Percentiles rank a stretch among this genome's conserved stretches.
These are phyloP conservation scores for Xiphophorus maculatus DNA, from an alignment of 2,113 vertebrate species.

Conservation along the genomic window DNA sequence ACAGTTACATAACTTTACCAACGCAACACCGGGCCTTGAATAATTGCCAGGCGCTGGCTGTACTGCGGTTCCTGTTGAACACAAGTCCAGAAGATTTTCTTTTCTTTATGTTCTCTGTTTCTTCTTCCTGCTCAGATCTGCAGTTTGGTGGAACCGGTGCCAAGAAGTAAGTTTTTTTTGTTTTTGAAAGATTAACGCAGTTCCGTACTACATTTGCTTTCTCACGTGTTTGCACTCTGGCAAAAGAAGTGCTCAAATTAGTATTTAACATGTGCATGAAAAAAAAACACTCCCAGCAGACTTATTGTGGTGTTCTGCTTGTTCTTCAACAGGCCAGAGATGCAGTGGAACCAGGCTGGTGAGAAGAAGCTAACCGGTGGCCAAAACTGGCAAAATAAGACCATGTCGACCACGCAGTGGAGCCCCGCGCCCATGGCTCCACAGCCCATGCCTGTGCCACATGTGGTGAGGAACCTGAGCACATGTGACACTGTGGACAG, in stretches of 20 bases:
- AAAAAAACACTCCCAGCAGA: background rate
- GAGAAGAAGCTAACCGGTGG: constrained; percentile 89
- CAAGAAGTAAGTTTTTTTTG: constrained; percentile 86
- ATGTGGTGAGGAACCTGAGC: constrained; percentile 80
- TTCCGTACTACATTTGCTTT: too few relatives aligned
- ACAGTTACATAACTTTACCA: constrained; percentile 1
- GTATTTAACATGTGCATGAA: background rate
- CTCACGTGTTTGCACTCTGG: too few relatives aligned
- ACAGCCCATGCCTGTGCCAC: constrained; percentile 81
- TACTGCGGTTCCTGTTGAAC: background rate
- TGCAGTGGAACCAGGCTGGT: constrained; percentile 86
- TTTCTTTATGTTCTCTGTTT: constrained; percentile 3
- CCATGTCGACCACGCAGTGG: constrained; percentile 87
- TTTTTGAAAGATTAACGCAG: background rate
- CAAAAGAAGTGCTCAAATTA: too few relatives aligned
- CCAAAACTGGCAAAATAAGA: constrained; percentile 92
- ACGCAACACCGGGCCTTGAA: background rate
- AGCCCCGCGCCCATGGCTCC: constrained; percentile 80
- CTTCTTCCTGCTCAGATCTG: constrained; percentile 81
- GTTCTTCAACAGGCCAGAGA: constrained; percentile 78
- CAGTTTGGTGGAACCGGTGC: constrained; percentile 86
- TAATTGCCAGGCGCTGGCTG: background rate
- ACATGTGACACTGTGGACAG: background rate
- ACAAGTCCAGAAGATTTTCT: background rate
- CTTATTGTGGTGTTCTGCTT: background rate